Evolutionary conservation across 2,888 invertebrate genomes (phyloP), one percentile per base, ranked within the genome.

Genomic region (Mimas tiliae): DNA sequence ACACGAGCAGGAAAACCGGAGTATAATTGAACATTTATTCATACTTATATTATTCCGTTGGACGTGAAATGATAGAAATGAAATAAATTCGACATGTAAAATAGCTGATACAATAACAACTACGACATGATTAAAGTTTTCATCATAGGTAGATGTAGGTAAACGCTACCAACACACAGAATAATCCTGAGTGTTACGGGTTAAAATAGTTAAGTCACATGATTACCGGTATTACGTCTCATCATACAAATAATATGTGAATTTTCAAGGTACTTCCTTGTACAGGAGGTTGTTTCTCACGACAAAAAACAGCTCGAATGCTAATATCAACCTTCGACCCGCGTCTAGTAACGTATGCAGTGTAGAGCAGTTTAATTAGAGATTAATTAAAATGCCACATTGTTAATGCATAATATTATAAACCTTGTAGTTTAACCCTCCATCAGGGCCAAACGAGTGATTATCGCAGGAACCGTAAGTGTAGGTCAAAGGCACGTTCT

Each of bases 261-360:
- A 19, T 19, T 38, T 58, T 58, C 58, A 58, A 58, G 58, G 58
- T 12, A 12, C 58, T 58, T 58, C 58, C 58, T 58, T 38, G 19
- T 42, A 42, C 42, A 19, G 19, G 1, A 19, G 38, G 19, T 19
- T 58, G 6, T 58, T 58, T 58, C 58, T 58, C 58, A 58, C 42
- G 58, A 58, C 58, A 58, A 58, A 58, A 58, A 58, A 50, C 50
- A 9, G 11, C 16, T 19, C 42, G 12, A 38, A 58, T 19, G 19
- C 50, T 42, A 58, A 19, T 58, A 42, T 38, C 19, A 42, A 58
- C 58, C 58, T 58, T 58, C 58, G 58, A 58, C 58, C 21, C 38
- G 38, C 11, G 42, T 38, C 55, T 55, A 34, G 34, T n/a, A 16
- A 19, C 55, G 8, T 45, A 19, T 6, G 38, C 38, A 58, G 16